Evolutionary conservation across 2,797 vertebrate genomes (phyloP).

Genomic region (Thamnophis elegans): DNA sequence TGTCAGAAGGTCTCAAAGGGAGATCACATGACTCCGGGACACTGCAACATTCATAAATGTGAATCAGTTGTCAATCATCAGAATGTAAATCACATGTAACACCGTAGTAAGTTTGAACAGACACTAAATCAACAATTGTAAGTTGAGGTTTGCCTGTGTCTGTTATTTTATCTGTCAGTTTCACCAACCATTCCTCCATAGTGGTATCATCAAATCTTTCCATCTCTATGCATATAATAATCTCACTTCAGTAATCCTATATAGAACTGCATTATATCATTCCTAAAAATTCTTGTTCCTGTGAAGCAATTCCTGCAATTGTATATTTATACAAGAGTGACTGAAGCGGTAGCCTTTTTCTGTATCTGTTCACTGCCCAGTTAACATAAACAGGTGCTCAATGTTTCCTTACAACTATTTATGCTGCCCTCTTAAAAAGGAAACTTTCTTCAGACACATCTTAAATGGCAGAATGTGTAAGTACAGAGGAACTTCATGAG

Average conservation of each 20-base stretch:
- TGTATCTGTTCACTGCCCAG: constrained; percentile 36
- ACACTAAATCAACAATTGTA: too few relatives aligned
- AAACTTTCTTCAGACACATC: constrained; percentile 61
- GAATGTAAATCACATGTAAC: too few relatives aligned
- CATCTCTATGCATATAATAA: not conserved
- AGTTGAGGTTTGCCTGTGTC: not conserved
- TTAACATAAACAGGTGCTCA: constrained; percentile 68
- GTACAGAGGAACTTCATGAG: constrained; percentile 40
- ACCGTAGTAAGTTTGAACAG: too few relatives aligned
- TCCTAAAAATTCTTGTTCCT: not conserved
- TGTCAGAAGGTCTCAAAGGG: too few relatives aligned
- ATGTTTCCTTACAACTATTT: constrained; percentile 58
- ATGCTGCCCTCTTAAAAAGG: constrained; percentile 63
- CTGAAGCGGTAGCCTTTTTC: constrained; percentile 25
- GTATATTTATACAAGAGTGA: constrained; percentile 42
- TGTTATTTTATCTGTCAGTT: not conserved
- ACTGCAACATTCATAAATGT: too few relatives aligned
- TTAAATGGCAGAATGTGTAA: constrained; percentile 54
- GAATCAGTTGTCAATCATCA: too few relatives aligned
- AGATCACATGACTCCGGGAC: too few relatives aligned
- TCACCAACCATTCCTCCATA: not conserved
- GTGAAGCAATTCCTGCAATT: not conserved
- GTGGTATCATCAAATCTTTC: not conserved
- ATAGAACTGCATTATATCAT: not conserved
- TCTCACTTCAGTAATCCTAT: not conserved